These are phyloP conservation scores for Crenichthys baileyi DNA, from an alignment of 2,797 vertebrate genomes.

Conservation along the genomic window DNA sequence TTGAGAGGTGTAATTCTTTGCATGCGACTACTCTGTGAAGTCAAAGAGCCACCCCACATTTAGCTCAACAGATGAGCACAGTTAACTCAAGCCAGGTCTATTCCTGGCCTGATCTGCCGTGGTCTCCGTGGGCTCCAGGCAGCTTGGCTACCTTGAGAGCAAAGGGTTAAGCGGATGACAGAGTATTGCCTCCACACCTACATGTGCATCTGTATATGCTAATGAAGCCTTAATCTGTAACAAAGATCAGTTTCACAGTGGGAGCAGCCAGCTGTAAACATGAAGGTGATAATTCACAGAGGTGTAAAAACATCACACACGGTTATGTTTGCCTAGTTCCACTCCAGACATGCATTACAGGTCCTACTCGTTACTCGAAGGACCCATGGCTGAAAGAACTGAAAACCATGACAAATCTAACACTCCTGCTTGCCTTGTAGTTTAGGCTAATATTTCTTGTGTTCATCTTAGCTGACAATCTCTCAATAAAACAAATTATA, in stretches of 20 bases:
- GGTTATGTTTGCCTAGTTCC: conserved; percentile 59
- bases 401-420: conserved; percentile 17
- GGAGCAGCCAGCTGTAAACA: conserved; percentile 13
- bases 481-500: neutral
- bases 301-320: conserved; percentile 54
- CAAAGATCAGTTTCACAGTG: conserved; percentile 30
- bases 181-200: neutral
- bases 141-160: conserved; percentile 31
- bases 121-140: conserved; percentile 41
- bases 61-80: conserved; percentile 66
- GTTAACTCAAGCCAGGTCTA: conserved; percentile 58
- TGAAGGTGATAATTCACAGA: conserved; percentile 59
- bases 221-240: conserved; percentile 51
- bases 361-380: conserved; percentile 57
- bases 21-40: conserved; percentile 44
- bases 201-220: conserved; percentile 27
- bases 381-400: conserved; percentile 30
- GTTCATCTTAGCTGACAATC: neutral
- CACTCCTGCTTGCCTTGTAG: neutral
- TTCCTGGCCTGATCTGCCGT: conserved; percentile 56
- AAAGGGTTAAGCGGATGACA: conserved; percentile 55
- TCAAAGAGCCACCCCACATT: conserved; percentile 57
- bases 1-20: conserved; percentile 47
- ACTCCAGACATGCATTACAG: conserved; percentile 47
- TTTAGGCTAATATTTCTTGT: neutral